Evolutionary conservation across 2,113 vertebrate genomes (phyloP).

Genomic region (Cyprinus carpio): DNA sequence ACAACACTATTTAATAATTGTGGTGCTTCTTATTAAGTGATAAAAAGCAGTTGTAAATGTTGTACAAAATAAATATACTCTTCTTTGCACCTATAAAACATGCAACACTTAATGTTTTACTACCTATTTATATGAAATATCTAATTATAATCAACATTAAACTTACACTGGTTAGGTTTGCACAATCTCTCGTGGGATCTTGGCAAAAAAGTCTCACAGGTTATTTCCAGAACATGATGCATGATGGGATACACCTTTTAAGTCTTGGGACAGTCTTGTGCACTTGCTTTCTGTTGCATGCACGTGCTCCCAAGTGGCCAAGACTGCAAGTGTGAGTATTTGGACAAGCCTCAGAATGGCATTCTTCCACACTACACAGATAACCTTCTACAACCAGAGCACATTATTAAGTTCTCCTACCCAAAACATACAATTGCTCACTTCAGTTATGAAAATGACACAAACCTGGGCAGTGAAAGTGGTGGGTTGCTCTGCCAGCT

Average conservation of each 20-base stretch:
- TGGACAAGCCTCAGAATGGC: neutral
- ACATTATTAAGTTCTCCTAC: neutral
- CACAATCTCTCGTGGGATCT: too few species aligned
- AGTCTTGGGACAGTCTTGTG: neutral
- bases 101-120: too few species aligned
- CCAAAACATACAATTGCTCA: neutral
- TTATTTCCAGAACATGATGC: neutral
- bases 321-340: neutral
- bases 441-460: neutral
- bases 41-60: neutral
- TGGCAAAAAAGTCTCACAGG: neutral
- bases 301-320: too few species aligned
- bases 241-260: neutral
- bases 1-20: too few species aligned
- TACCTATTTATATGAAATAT: too few species aligned
- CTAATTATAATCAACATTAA: too few species aligned
- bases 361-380: neutral
- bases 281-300: neutral
- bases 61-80: neutral
- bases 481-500: slow-evolving; percentile 73
- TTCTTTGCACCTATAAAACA: neutral
- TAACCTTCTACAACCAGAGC: neutral
- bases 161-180: too few species aligned
- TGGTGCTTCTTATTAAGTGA: neutral
- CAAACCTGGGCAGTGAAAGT: slow-evolving; percentile 68